Base-by-base conservation (phyloP, 2,113 vertebrate species). In the Tretioscincus oriximinensis region DNA sequence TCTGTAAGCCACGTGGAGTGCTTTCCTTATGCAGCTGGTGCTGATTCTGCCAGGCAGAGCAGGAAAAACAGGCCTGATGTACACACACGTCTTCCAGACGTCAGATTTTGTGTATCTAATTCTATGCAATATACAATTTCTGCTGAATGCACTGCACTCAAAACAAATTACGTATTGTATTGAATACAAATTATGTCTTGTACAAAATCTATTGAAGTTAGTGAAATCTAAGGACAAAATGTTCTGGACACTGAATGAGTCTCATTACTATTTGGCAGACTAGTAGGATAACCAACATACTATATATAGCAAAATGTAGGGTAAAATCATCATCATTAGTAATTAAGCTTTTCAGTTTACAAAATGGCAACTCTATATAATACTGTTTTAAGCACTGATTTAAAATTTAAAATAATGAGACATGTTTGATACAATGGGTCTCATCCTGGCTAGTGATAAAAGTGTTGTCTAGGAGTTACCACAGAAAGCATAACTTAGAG, bases 11-110 rank as follows among this genome's bases (percentile, higher is more conserved):
- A 81, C 66, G 73, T 63, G 66, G 80, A 81, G 65, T 76, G 80
- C 80, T 81, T 73, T 81, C 80, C 80, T 51, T 31, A 49, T 47
- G 41, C 65, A 70, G 80, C 65, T 81, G 80, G 80, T 81, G 80
- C 80, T 81, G 80, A 81, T 81, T 51, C n/a, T 76, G n/a, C 58
- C 21, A 76, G 31, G 54, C 73, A 76, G 49, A 78, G n/a, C 76
- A 78, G 80, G n/a, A 60, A 60, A 51, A 31, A 24, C 65, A 76
- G 65, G 22, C 76, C 66, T 69, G 73, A n/a, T 81, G 64, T 31
- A 81, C 24, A 11, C 31, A 72, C 4, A 58, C 26, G 47, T 72
- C 75, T 66, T 77, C 49, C 21, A 14, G 61, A 26, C 3, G 11
- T 45, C 47, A 67, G 45, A 60, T 35, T 60, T 29, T 47, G 2